Evolutionary conservation across 1,140 invertebrate genomes (phyloP).

Genomic region (Dysdera silvatica): DNA sequence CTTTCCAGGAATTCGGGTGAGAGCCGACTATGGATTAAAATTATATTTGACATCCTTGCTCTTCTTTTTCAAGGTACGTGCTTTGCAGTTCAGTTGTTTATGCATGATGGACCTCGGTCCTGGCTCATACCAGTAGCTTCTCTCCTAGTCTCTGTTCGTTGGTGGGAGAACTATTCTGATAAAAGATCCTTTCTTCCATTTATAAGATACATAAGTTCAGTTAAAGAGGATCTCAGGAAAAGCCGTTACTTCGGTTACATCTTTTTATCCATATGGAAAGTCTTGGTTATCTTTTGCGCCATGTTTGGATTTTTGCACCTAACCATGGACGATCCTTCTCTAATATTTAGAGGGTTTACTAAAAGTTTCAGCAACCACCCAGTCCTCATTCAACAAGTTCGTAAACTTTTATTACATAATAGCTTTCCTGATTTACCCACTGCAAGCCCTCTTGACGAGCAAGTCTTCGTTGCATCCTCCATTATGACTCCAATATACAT

Average conservation of each 20-base stretch:
- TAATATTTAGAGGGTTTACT: conserved; percentile 67
- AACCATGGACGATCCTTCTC: conserved; percentile 63
- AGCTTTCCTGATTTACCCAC: conserved; percentile 29
- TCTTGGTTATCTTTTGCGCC: conserved; percentile 40
- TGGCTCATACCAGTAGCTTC: conserved; percentile 46
- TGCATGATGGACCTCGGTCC: conserved; percentile 12
- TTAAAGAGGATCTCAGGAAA: conserved; percentile 65
- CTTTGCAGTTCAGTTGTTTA: conserved; percentile 77
- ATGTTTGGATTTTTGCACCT: conserved; percentile 59
- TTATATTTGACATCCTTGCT: conserved; percentile 38
- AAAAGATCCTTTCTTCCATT: conserved; percentile 48
- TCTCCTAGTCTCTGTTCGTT: conserved; percentile 47
- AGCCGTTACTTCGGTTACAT: conserved; percentile 61
- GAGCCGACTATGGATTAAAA: conserved; percentile 24
- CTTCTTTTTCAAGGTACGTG: conserved; percentile 61
- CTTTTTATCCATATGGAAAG: conserved; percentile 41
- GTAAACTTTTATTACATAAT: background rate
- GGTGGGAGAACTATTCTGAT: conserved; percentile 51
- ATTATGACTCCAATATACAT: conserved; percentile 57
- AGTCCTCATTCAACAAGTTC: conserved; percentile 8
- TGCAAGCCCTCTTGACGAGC: conserved; percentile 27
- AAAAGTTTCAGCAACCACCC: conserved; percentile 57
- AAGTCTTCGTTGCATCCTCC: conserved; percentile 28
- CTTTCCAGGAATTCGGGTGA: conserved; percentile 31
- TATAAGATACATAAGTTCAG: conserved; percentile 63